Percentiles rank a stretch among this genome's conserved stretches.
Conservation (phyloP, 2,888 invertebrate species). For the Ennomos fuscantarius region DNA sequence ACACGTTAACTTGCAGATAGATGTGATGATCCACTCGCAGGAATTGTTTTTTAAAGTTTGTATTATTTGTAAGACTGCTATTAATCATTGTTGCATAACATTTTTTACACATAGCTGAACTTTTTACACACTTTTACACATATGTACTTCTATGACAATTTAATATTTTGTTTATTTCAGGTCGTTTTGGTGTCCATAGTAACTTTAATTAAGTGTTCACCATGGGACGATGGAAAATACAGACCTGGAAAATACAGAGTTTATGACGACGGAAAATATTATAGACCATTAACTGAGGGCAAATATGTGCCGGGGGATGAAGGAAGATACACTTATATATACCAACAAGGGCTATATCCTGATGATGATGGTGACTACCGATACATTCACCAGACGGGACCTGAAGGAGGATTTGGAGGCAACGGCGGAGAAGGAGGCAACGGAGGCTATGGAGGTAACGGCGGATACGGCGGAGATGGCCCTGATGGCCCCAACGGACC, state of each 20-base stretch:
- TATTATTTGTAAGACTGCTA: background rate
- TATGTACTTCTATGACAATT: no score
- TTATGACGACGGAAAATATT: slow-evolving; percentile 75
- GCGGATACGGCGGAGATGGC: slow-evolving; percentile 40
- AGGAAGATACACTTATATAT: slow-evolving; percentile 81
- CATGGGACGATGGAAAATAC: slow-evolving; percentile 70
- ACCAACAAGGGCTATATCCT: slow-evolving; percentile 64
- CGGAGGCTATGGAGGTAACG: slow-evolving; percentile 47
- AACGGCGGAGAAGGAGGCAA: slow-evolving; percentile 51
- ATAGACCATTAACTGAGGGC: slow-evolving; percentile 73
- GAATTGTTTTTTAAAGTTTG: slow-evolving; percentile 16
- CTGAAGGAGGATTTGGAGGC: slow-evolving; percentile 60
- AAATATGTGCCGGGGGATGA: slow-evolving; percentile 83
- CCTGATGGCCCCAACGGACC: slow-evolving; percentile 36
- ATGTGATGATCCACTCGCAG: slow-evolving; percentile 11
- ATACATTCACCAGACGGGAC: slow-evolving; percentile 75
- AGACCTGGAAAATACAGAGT: slow-evolving; percentile 59
- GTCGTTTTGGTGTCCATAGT: slow-evolving; percentile 54
- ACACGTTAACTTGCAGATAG: slow-evolving; percentile 12
- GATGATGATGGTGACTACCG: slow-evolving; percentile 77
- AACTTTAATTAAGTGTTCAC: slow-evolving; percentile 56
- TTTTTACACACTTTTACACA: no score
- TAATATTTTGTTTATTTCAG: slow-evolving; percentile 44
- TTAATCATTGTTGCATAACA: background rate
- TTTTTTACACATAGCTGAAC: no score